Evolutionary conservation across 2,888 invertebrate genomes (phyloP), one percentile per base, ranked within the genome.

Genomic region (Caenorhabditis macrosperma): DNA sequence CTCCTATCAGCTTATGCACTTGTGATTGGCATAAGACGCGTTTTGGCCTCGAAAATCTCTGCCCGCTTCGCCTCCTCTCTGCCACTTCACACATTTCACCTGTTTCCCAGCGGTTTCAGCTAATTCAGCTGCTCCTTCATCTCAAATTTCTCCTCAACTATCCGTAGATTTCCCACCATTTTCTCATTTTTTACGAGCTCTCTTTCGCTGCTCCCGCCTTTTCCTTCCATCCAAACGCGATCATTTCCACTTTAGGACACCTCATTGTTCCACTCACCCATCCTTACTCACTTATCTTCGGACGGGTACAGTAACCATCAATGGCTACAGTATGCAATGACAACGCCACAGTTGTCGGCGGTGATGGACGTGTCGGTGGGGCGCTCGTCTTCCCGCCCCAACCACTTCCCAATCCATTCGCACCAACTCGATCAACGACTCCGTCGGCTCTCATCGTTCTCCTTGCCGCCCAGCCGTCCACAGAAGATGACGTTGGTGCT

Each of bases 401-500:
- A 28, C 74, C 74, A 0, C 38, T 52, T 1, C 74, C 74, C 17
- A 48, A 60, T 38, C 74, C 74, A n/a, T 75, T 48, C 28, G 1
- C 35, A 1, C 50, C 57, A 6, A 48, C 26, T 12, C 22, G 74
- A 26, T 75, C 68, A 0, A 28, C 61, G 1, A 68, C 60, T 9
- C 77, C 69, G 4, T 60, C 67, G 24, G 74, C 79, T 15, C 50
- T 79, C 17, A 52, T 79, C 10, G 74, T 79, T 0, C 64, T 79
- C 22, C 41, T 75, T 0, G 52, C 60, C 9, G 52, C 60, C n/a
- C 22, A 38, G 12, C 20, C 38, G 0, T 26, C 59, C 7, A n/a
- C 38, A 0, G 28, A 33, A 17, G 44, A 30, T 17, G 15, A 17
- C 0, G 44, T 24, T 1, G 66, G 59, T 17, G 33, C 24, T 1